Base-by-base conservation (phyloP, 2,888 invertebrate genomes). In the Drosophila mimetica region DNA sequence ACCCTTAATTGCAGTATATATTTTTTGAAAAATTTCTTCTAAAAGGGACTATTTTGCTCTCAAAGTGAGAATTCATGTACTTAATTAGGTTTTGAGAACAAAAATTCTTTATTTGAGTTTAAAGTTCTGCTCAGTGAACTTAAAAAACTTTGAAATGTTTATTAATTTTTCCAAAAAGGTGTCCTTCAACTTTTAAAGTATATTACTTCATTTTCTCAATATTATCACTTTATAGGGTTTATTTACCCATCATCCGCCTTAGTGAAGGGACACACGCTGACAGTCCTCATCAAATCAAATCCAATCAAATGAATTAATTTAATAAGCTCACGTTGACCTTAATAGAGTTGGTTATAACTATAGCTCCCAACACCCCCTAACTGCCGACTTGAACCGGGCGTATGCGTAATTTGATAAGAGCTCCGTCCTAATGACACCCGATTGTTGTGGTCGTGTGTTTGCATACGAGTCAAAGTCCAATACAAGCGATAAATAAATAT, bases 381-480 rank as follows among this genome's bases (percentile, higher is more conserved):
- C 32, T 18, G 28, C 36, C 36, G 51, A 37, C 44, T 39, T 36
- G 16, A 46, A 83, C 73, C 48, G 57, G 80, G 67, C 86, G 86
- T 86, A 79, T 88, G 80, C 77, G 86, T 86, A 88, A 88, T 88
- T 64, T 78, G 84, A 84, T 84, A 84, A 86, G 83, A 77, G 79
- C 75, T 52, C 54, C 58, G 39, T 30, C 53, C 73, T 86, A 83
- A 86, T 84, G 81, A 86, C 71, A 48, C 70, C 36, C 67, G 44
- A 67, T 66, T 73, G 76, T 71, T 65, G 32, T 37, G 71, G 52
- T 63, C 84, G 78, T 77, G 85, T 71, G 81, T 79, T 71, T 75
- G 86, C 86, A 79, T 76, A 74, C 74, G 77, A 46, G 59, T 51
- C 64, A 73, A 46, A 64, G 36, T 64, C 51, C 53, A 86, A 77